Evolutionary conservation across 2,797 vertebrate genomes (phyloP).

Genomic region (Sebastes nivosus): DNA sequence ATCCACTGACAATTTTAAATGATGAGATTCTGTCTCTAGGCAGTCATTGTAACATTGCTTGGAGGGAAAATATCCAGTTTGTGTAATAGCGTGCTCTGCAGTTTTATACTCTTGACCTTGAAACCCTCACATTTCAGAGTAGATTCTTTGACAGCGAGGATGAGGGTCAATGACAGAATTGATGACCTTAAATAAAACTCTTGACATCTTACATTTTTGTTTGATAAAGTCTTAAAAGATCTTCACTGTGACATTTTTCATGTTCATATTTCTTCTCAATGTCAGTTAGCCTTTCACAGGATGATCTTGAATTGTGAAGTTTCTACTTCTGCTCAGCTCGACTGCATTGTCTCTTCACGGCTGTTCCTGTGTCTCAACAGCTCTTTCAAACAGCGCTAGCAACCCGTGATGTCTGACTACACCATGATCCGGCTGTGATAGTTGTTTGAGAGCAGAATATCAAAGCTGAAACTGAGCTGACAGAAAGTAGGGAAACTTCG

Average conservation of each 20-base stretch:
- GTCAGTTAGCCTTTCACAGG: not conserved
- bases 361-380: not conserved
- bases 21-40: not conserved
- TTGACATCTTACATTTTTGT: not conserved
- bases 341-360: not conserved
- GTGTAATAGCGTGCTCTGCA: not conserved
- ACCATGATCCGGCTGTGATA: not conserved
- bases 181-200: not conserved
- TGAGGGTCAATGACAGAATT: not conserved
- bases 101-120: not conserved
- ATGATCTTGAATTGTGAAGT: not conserved
- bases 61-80: not conserved
- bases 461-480: slow-evolving; percentile 9
- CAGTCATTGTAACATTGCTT: not conserved
- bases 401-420: not conserved
- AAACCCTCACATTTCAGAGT: not conserved
- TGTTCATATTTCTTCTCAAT: not conserved
- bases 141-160: not conserved
- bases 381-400: not conserved
- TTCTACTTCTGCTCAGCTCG: not conserved
- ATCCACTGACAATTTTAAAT: not conserved
- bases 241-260: not conserved
- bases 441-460: not conserved
- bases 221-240: not conserved
- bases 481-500: not conserved